phyloP scores from a whole-genome alignment of 2,113 vertebrate genomes.

The Hippopotamus amphibius region DNA sequence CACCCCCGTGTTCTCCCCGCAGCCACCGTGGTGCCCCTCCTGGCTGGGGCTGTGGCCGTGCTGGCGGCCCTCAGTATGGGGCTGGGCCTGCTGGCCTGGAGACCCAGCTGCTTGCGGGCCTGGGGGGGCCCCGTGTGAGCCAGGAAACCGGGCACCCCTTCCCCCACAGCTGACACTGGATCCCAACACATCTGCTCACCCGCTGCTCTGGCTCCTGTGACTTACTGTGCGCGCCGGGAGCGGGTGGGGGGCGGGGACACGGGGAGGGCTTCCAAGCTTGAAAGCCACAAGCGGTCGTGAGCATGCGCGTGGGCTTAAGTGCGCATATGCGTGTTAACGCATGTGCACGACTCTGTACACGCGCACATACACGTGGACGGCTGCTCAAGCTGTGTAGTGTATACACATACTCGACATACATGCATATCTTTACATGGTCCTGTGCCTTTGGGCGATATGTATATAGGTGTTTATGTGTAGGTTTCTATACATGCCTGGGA shows the following conservation, averaged over 20 bases:
- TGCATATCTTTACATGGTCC: accelerated
- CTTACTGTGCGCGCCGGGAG: not conserved
- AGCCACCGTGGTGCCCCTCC: slow-evolving; percentile 62
- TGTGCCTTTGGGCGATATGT: not conserved
- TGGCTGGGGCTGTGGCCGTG: slow-evolving; percentile 72
- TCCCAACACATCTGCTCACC: slow-evolving; percentile 63
- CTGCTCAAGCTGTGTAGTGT: too few species aligned
- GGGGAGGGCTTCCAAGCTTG: not conserved
- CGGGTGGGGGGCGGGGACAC: accelerated
- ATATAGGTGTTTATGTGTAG: accelerated
- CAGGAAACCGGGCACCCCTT: not conserved
- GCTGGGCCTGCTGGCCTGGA: slow-evolving; percentile 71
- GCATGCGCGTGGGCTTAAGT: not conserved
- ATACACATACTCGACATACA: not conserved
- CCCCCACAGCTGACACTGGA: not conserved
- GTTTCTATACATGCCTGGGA: accelerated
- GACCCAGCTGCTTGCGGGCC: slow-evolving; percentile 63
- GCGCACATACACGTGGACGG: not conserved
- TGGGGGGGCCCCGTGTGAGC: slow-evolving; percentile 63
- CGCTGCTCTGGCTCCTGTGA: not conserved
- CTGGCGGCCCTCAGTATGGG: slow-evolving; percentile 63
- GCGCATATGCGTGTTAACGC: too few species aligned
- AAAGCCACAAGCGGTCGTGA: not conserved
- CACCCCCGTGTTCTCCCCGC: not conserved
- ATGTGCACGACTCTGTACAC: not conserved